Base-by-base conservation (phyloP, 1,140 invertebrate species). In the Doryteuthis pealeii region DNA sequence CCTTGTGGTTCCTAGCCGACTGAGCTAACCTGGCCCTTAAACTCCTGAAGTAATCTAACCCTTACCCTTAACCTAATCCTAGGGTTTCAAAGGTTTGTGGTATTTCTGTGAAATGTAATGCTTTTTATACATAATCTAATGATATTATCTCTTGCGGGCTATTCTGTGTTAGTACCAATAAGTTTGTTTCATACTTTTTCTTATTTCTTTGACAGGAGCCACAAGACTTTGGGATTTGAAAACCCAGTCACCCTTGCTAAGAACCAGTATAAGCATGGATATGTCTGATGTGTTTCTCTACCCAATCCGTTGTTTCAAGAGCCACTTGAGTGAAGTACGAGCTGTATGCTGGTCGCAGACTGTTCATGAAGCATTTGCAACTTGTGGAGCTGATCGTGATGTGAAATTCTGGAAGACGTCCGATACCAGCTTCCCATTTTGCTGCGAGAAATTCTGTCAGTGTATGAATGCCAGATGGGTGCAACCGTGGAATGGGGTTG, bases 171-270 rank as follows among this genome's bases (percentile, higher is more conserved):
- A n/a, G n/a, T n/a, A n/a, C n/a, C n/a, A n/a, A n/a, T n/a, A n/a
- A n/a, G n/a, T n/a, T n/a, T n/a, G n/a, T n/a, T n/a, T n/a, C n/a
- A n/a, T n/a, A n/a, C n/a, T n/a, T n/a, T n/a, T n/a, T n/a, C n/a
- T 62, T 1, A n/a, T 62, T 62, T 28, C 26, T 22, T 22, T n/a
- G 5, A n/a, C 66, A 68, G 66, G 66, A 12, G 32, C 32, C 30
- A 33, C 32, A 5, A 28, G 32, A 68, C n/a, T 68, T 18, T 68
- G 66, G 66, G 66, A 68, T 22, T 33, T 68, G 30, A 68, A 68
- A 68, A 68, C 66, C 4, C 28, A 68, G 66, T 68, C 66, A 30
- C 66, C 66, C n/a, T 33, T 68, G 18, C 22, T 68, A 33, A 18
- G 28, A 18, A 68, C 66, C 8, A 68, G 30, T 68, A 33, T 31